Evolutionary conservation across 2,113 vertebrate genomes (phyloP).

Genomic region (Pipa parva): DNA sequence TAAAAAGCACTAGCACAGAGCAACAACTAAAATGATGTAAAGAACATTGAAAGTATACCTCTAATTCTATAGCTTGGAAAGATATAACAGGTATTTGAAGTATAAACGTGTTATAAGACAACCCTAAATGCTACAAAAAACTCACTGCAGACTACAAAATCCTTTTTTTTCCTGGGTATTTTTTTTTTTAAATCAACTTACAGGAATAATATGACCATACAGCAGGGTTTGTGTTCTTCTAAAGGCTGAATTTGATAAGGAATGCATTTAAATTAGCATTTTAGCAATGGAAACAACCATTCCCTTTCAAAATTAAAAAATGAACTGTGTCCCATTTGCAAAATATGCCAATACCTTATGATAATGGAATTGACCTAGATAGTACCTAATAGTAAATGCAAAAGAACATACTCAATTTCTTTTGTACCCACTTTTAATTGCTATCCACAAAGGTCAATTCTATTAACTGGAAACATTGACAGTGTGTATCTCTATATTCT

Average conservation of each 20-base stretch:
- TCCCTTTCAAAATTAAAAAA: constrained; percentile 8
- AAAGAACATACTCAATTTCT: constrained; percentile 43
- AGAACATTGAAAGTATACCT: too few species aligned
- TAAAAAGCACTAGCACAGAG: too few species aligned
- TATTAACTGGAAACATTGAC: constrained; percentile 42
- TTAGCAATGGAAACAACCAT: constrained; percentile 7
- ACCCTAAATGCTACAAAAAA: too few species aligned
- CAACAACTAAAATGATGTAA: too few species aligned
- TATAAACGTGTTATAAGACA: too few species aligned
- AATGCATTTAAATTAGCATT: constrained; percentile 23
- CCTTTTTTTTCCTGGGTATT: too few species aligned
- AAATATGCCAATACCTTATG: constrained; percentile 38
- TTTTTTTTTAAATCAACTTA: too few species aligned
- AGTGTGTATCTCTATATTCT: constrained; percentile 38
- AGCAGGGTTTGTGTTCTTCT: neutral
- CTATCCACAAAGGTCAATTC: constrained; percentile 43
- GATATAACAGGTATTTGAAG: too few species aligned
- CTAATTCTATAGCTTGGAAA: too few species aligned
- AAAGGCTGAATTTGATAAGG: constrained; percentile 13
- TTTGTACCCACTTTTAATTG: constrained; percentile 44
- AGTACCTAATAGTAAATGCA: constrained; percentile 40
- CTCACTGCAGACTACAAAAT: too few species aligned
- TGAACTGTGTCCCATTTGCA: constrained; percentile 28
- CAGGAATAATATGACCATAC: neutral
- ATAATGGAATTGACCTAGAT: constrained; percentile 41